Evolutionary conservation across 2,888 invertebrate genomes (phyloP).

Genomic region (Coleophora flavipennella): DNA sequence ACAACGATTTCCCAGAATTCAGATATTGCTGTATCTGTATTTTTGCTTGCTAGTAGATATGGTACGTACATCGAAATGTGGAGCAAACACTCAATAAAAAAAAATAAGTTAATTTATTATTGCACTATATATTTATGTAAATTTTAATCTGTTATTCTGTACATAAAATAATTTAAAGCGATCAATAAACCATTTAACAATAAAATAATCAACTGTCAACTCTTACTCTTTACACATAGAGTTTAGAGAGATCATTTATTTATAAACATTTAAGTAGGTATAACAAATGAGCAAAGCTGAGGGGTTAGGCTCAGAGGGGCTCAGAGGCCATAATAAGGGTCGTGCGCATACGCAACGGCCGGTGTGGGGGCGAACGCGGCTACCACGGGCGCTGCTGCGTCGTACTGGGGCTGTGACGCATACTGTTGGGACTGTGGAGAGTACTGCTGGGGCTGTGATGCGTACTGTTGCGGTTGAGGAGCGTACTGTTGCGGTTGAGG

Average conservation of each 20-base stretch:
- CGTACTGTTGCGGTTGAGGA: conserved; percentile 21
- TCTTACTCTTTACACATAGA: conserved; percentile 26
- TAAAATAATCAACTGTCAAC: conserved; percentile 4
- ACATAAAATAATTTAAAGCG: too few relatives aligned
- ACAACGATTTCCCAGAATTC: neutral
- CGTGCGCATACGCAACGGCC: conserved; percentile 26
- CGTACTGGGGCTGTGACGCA: conserved; percentile 11
- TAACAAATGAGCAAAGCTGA: neutral
- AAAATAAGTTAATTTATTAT: neutral
- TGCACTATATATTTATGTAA: neutral
- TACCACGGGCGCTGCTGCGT: conserved; percentile 6
- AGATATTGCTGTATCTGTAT: too few relatives aligned
- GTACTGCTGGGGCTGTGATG: conserved; percentile 14
- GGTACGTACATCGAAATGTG: too few relatives aligned
- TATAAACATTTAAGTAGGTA: conserved; percentile 14
- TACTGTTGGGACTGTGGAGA: conserved; percentile 11
- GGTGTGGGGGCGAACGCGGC: conserved; percentile 20
- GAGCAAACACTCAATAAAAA: too few relatives aligned
- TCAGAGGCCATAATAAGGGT: conserved; percentile 53
- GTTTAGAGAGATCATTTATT: conserved; percentile 18
- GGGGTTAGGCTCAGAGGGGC: too few relatives aligned
- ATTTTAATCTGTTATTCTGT: too few relatives aligned
- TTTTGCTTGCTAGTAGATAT: too few relatives aligned
- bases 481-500: conserved; percentile 12
- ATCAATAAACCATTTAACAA: too few relatives aligned